Evolutionary conservation across 2,888 invertebrate species (phyloP).

Genomic region (Pollenia griseotomentosa): DNA sequence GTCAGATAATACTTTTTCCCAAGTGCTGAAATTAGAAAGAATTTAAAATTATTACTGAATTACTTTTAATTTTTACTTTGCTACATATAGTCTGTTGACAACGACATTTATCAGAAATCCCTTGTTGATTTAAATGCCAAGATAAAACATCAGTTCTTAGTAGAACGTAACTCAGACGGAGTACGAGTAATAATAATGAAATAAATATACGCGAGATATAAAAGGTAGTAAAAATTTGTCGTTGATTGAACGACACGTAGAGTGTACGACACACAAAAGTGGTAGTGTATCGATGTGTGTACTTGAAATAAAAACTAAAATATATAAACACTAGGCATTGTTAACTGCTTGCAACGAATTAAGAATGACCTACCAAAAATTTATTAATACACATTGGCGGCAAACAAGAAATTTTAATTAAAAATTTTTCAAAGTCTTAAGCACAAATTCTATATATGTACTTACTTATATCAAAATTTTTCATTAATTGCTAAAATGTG

Average conservation of each 20-base stretch:
- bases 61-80: conserved; percentile 29
- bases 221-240: conserved; percentile 17
- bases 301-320: not conserved
- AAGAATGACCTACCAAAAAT: too few species aligned
- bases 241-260: too few species aligned
- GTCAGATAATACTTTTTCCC: conserved; percentile 25
- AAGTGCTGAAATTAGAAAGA: conserved; percentile 67
- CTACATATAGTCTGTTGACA: conserved; percentile 29
- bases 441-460: too few species aligned
- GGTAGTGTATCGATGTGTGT: not conserved
- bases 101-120: conserved; percentile 61
- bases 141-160: conserved; percentile 33
- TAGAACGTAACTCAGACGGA: not conserved
- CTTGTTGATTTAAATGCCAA: conserved; percentile 59
- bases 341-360: not conserved
- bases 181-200: not conserved
- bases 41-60: conserved; percentile 27
- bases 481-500: too few species aligned
- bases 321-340: not conserved
- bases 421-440: too few species aligned
- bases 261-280: not conserved
- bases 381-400: too few species aligned
- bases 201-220: not conserved
- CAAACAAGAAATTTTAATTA: too few species aligned
- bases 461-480: too few species aligned